A percentile compares a stretch with the other conserved stretches of the same genome.
Conservation (phyloP, 2,888 invertebrate genomes). For the Branchellion lobata region DNA sequence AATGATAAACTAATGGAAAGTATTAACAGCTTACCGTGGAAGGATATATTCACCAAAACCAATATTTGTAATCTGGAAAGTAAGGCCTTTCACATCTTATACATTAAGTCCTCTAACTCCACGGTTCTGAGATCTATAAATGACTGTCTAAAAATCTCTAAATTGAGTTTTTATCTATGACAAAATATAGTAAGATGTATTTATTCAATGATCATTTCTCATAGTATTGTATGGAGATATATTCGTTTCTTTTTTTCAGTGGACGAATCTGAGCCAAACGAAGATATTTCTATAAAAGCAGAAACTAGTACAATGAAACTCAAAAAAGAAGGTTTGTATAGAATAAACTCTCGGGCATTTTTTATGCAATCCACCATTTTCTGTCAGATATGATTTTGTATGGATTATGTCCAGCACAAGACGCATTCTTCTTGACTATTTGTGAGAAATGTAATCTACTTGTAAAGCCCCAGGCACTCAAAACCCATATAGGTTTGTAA, state of each 20-base stretch:
- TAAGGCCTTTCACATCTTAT: constrained; percentile 24
- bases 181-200: background rate
- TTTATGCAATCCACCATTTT: background rate
- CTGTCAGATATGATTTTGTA: constrained; percentile 73
- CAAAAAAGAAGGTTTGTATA: constrained; percentile 42
- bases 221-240: background rate
- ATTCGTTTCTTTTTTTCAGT: constrained; percentile 30
- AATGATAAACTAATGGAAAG: constrained; percentile 35
- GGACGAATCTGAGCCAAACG: constrained; percentile 21
- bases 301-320: constrained; percentile 45
- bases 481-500: constrained; percentile 70
- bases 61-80: constrained; percentile 16
- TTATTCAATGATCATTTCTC: background rate
- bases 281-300: background rate
- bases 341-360: background rate
- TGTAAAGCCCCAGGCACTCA: constrained; percentile 77
- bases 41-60: constrained; percentile 3
- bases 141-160: background rate
- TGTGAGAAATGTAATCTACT: constrained; percentile 77
- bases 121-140: background rate
- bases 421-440: constrained; percentile 75
- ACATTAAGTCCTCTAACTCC: background rate
- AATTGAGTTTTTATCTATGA: background rate
- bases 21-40: constrained; percentile 28
- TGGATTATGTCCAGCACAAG: constrained; percentile 76